Conservation (phyloP, 2,113 vertebrate species). For the Sorex fumeus region DNA sequence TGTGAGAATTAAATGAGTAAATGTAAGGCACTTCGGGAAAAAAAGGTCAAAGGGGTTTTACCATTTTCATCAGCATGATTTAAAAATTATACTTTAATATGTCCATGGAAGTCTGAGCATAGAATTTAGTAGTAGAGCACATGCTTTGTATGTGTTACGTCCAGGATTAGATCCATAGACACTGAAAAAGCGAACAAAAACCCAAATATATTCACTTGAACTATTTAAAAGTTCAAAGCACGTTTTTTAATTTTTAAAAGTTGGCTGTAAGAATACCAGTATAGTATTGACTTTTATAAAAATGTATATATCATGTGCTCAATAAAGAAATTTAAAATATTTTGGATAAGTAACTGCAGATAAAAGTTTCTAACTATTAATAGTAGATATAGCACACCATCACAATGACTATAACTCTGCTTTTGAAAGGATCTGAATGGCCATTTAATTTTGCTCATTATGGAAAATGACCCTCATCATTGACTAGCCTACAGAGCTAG, state of each 20-base stretch:
- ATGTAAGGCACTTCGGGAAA: slow-evolving; percentile 7
- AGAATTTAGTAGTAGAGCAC: no score
- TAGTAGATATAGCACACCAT: slow-evolving; percentile 14
- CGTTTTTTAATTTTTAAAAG: slow-evolving; percentile 25
- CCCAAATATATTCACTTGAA: no score
- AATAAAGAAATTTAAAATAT: slow-evolving; percentile 36
- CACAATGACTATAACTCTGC: slow-evolving; percentile 31
- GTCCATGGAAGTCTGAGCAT: not conserved
- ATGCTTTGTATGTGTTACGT: no score
- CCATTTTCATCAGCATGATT: slow-evolving; percentile 21
- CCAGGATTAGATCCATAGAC: no score
- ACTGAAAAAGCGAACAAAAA: no score
- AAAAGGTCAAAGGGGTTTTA: not conserved
- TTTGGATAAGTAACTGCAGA: slow-evolving; percentile 26
- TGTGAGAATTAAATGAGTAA: slow-evolving; percentile 63
- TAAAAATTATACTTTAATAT: slow-evolving; percentile 25
- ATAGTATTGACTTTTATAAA: not conserved
- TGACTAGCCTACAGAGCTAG: slow-evolving; percentile 50
- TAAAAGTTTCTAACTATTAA: slow-evolving; percentile 45
- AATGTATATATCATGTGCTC: not conserved
- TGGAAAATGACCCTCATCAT: slow-evolving; percentile 72
- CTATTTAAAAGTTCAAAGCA: not conserved
- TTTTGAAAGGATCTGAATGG: slow-evolving; percentile 55
- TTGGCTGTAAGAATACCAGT: not conserved
- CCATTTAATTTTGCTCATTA: slow-evolving; percentile 76